Conservation (phyloP, 2,113 vertebrate species). For the Sminthopsis crassicaudata region DNA sequence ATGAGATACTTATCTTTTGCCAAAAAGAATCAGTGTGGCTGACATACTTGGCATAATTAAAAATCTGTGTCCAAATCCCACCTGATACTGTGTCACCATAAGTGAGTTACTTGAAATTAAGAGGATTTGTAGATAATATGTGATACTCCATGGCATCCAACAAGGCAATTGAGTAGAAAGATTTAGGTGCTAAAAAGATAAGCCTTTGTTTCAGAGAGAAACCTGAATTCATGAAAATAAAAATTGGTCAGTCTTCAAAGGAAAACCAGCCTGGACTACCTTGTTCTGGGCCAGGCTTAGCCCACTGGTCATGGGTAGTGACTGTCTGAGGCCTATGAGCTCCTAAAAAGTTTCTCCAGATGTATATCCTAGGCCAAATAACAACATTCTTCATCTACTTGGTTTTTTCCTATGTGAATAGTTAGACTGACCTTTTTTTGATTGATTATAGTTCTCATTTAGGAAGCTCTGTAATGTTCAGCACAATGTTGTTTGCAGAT, state of each 20-base stretch:
- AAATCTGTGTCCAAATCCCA: background rate
- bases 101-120: background rate
- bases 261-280: background rate
- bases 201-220: background rate
- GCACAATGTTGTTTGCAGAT: background rate
- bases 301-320: too few species aligned
- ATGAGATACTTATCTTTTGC: constrained; percentile 35
- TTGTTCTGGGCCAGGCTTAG: background rate
- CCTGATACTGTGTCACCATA: background rate
- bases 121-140: background rate
- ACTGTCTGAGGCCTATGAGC: background rate
- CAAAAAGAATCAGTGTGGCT: constrained; percentile 24
- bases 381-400: background rate
- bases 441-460: background rate
- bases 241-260: background rate
- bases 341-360: background rate
- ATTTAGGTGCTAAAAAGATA: background rate
- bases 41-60: background rate
- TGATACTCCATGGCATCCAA: too few species aligned
- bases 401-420: background rate
- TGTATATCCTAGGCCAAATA: background rate
- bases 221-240: background rate
- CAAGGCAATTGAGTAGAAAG: background rate
- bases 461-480: background rate
- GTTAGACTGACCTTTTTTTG: background rate